Evolutionary conservation across 1,140 invertebrate species (phyloP), one percentile per base, ranked within the genome.

Genomic region (Gonioctena quinquepunctata): DNA sequence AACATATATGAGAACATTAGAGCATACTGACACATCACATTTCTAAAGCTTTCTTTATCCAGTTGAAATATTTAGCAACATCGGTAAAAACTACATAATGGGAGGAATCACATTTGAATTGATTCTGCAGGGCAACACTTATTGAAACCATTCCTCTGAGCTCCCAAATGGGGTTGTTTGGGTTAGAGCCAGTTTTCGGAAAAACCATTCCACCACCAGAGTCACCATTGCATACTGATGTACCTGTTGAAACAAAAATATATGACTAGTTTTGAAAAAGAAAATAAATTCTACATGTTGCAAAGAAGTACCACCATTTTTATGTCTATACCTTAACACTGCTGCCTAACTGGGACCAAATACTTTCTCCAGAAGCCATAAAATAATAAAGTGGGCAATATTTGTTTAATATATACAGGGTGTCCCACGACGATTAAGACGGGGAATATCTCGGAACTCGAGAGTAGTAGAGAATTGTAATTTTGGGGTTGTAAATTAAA

Each of bases 121-220:
- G 68, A 4, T 84, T 84, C 54, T 83, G 77, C 7, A 83, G 73
- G 0, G 86, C 81, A 1, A 86, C 86, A 65, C 86, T 87, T 54
- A 89, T 85, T 3, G 87, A 88, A 0, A 89, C 84, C 2, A 89
- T 79, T 2, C 88, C 88, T 42, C 88, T 79, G 0, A 90, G 74
- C 61, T 86, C 85, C 88, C 88, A 89, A 25, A 81, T 56, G 16
- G 81, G 83, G 13, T 83, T 77, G 71, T 80, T 77, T 63, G 83
- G 76, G 68, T 87, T 82, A 0, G 74, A 71, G 56, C 84, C 82
- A 4, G 79, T 71, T 27, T 82, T 84, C 0, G 84, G 81, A 22
- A 90, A 80, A 0, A 88, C 83, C 72, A 90, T 82, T 7, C 88
- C 88, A 2, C 89, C 88, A 1, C 89, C 89, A 64, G 88, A 89